These are phyloP conservation scores for Lepidochrysops patricia DNA, from an alignment of 2,888 invertebrate species.

Conservation along the genomic window DNA sequence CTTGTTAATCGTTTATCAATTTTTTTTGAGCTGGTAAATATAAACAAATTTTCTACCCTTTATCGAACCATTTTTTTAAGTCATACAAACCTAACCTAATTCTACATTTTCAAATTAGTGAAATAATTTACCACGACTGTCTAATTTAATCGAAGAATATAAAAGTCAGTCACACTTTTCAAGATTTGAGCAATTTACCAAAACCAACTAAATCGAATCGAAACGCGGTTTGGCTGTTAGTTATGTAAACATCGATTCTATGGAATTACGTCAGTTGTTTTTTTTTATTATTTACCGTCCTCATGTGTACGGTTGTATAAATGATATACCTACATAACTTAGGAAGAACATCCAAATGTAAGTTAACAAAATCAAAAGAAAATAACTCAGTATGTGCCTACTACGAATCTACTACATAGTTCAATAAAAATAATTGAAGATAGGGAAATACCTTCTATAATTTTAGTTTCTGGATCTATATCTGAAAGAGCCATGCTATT, in stretches of 20 bases:
- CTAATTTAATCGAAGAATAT: not conserved
- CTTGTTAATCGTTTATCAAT: too few relatives aligned
- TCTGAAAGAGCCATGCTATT: too few relatives aligned
- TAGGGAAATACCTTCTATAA: too few relatives aligned
- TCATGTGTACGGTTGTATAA: not conserved
- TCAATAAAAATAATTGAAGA: too few relatives aligned
- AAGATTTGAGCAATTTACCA: not conserved
- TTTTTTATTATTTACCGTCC: not conserved
- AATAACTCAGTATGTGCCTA: too few relatives aligned
- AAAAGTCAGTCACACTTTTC: slow-evolving; percentile 9
- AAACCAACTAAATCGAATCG: slow-evolving; percentile 8
- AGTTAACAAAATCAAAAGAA: too few relatives aligned
- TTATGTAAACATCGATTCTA: slow-evolving; percentile 4
- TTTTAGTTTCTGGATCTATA: too few relatives aligned
- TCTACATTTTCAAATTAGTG: not conserved
- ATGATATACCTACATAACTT: not conserved
- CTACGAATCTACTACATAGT: too few relatives aligned
- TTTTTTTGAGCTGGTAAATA: too few relatives aligned
- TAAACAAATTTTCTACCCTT: too few relatives aligned
- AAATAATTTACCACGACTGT: not conserved
- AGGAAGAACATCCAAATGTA: not conserved
- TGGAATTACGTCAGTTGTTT: not conserved
- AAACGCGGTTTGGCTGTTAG: not conserved
- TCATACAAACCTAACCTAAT: not conserved
- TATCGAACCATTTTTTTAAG: too few relatives aligned